phyloP scores from a whole-genome alignment of 2,113 vertebrate genomes.

The Spheniscus mendiculus region DNA sequence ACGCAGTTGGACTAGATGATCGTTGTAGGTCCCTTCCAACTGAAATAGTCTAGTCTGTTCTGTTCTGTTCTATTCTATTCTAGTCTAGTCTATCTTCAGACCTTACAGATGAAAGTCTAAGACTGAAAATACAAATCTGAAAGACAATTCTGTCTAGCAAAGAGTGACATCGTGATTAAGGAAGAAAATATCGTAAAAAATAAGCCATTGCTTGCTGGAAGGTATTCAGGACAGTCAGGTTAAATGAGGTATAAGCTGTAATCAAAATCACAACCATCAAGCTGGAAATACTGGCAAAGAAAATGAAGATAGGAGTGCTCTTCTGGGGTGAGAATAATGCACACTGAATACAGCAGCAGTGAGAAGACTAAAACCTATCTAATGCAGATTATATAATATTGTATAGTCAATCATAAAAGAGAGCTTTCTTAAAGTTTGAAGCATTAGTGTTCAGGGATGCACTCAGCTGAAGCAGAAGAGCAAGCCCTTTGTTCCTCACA shows the following conservation, averaged over 20 bases:
- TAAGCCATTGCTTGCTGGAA: background rate
- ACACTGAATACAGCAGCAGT: background rate
- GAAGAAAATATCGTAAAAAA: background rate
- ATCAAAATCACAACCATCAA: background rate
- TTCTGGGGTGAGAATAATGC: constrained; percentile 7
- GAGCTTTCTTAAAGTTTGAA: background rate
- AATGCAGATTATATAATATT: constrained; percentile 14
- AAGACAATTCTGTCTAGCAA: background rate
- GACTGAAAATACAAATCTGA: background rate
- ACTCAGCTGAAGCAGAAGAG: background rate
- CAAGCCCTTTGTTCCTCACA: background rate
- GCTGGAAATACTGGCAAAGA: background rate
- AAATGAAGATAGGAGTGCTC: background rate
- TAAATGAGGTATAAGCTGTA: constrained; percentile 18
- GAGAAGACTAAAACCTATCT: background rate
- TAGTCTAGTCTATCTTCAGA: background rate
- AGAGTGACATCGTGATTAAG: background rate
- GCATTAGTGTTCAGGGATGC: background rate
- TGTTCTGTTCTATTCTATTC: background rate
- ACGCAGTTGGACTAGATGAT: background rate
- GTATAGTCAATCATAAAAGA: background rate
- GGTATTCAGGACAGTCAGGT: background rate
- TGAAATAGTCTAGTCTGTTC: background rate
- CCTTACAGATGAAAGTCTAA: background rate
- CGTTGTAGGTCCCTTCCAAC: background rate